phyloP scores from a whole-genome alignment of 2,888 invertebrate genomes.

The Odontocolon sp. region DNA sequence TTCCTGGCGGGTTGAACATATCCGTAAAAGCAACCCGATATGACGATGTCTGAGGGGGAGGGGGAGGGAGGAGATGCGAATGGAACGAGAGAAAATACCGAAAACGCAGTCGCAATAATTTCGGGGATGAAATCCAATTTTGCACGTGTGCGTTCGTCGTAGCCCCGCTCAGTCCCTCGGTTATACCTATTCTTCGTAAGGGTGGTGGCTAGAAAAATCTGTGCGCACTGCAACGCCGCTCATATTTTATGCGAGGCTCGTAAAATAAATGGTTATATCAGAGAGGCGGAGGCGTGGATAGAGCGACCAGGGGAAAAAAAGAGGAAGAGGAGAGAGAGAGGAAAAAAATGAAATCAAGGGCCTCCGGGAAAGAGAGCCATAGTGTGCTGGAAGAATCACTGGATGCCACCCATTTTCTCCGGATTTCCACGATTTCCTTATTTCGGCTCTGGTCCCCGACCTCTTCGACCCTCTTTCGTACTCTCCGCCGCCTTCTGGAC shows the following conservation, averaged over 20 bases:
- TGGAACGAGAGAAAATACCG: constrained; percentile 21
- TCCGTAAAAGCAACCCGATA: background rate
- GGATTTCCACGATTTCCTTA: constrained; percentile 61
- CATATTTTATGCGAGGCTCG: constrained; percentile 52
- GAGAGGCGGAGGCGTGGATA: background rate
- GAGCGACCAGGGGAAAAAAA: constrained; percentile 9
- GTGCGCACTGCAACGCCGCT: constrained; percentile 45
- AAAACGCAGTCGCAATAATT: constrained; percentile 48
- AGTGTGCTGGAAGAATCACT: constrained; percentile 38
- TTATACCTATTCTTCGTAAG: background rate
- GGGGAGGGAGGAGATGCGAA: background rate
- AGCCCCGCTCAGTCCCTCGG: background rate
- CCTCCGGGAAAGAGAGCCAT: constrained; percentile 38
- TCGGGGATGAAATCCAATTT: constrained; percentile 52
- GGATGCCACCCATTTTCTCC: constrained; percentile 59
- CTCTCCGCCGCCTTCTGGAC: constrained; percentile 13
- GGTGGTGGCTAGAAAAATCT: constrained; percentile 39
- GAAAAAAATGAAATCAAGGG: background rate
- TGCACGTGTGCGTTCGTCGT: constrained; percentile 15
- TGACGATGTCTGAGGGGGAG: background rate
- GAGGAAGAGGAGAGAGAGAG: background rate
- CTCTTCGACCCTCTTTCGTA: constrained; percentile 19
- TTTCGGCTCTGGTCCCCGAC: constrained; percentile 51
- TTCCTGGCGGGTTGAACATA: background rate
- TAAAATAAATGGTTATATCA: constrained; percentile 58